Base-by-base conservation (phyloP, 2,797 vertebrate genomes). In the Esox masquinongy region DNA sequence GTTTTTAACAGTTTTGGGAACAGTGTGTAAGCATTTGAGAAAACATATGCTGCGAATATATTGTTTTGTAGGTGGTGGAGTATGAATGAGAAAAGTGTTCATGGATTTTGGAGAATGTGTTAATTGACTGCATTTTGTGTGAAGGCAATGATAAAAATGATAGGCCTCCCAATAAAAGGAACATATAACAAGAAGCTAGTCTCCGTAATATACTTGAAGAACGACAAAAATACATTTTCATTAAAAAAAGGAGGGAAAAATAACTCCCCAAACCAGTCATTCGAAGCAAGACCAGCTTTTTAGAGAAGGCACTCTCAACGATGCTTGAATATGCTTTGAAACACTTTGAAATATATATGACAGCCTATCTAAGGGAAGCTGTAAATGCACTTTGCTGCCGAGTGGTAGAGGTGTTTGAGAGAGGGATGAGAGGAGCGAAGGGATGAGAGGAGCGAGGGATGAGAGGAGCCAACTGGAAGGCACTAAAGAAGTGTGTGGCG, bases 321-420 rank as follows among this genome's bases (percentile, higher is more conserved):
- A 15, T 1, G 80, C 75, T 74, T 3, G 70, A 84, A 86, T 87
- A 81, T 81, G 79, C 82, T 81, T 80, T 77, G 82, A 87, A 84
- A 85, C 77, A 70, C 49, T 85, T 80, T 91, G 75, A 89, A 90
- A 92, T 84, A 90, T 88, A 87, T 77, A 89, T 90, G 80, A 82
- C 84, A 80, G 75, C 80, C 82, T 73, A 83, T 87, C 83, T 80
- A 81, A 86, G 79, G 84, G 74, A 70, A 69, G 77, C 85, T 83
- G 85, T 82, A 85, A 86, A 87, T 85, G 86, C 85, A 90, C 87
- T 91, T 80, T 79, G 76, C 79, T 74, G 78, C 49, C 56, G 14
- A 76, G 70, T 74, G 70, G 84, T 56, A 67, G 56, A 77, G 72
- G 81, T 82, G 88, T 80, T 19, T 31, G 80, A 83, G 78, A 85